Conservation (phyloP, 2,888 invertebrate species). For the Myopa tessellatipennis region DNA sequence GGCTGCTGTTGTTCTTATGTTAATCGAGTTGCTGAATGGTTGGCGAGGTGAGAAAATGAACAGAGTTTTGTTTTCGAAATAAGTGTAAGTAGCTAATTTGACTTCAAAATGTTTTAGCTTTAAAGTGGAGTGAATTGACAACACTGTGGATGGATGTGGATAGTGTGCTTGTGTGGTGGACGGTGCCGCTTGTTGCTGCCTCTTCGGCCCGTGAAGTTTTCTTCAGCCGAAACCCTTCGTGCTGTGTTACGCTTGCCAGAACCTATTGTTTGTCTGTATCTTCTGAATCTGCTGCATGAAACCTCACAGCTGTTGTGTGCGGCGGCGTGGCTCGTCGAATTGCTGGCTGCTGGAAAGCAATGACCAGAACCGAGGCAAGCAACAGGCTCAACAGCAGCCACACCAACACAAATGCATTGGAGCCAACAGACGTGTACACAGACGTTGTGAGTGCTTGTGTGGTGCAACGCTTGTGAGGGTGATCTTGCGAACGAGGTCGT, state of each 20-base stretch:
- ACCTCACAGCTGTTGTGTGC: slow-evolving; percentile 45
- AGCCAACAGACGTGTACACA: background rate
- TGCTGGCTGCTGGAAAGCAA: slow-evolving; percentile 5
- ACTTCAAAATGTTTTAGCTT: too few species aligned
- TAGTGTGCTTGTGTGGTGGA: background rate
- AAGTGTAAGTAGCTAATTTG: background rate
- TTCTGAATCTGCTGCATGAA: background rate
- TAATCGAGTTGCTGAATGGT: slow-evolving; percentile 22
- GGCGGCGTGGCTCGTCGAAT: background rate
- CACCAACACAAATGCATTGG: background rate
- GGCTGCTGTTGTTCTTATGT: slow-evolving; percentile 27
- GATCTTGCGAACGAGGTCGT: slow-evolving; percentile 10
- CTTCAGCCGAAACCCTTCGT: background rate
- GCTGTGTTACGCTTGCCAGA: background rate
- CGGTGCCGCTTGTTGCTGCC: background rate
- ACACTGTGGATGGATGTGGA: background rate
- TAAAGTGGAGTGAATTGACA: background rate
- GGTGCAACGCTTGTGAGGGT: slow-evolving; percentile 18
- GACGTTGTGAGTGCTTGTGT: background rate
- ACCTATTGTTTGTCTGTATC: slow-evolving; percentile 23
- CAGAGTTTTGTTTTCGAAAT: background rate
- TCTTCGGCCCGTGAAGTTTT: background rate
- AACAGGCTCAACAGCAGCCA: slow-evolving; percentile 22
- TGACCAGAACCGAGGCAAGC: slow-evolving; percentile 35
- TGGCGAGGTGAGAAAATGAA: slow-evolving; percentile 21